Evolutionary conservation across 2,888 invertebrate genomes (phyloP), one percentile per base, ranked within the genome.

Genomic region (Siphlonurus alternatus): DNA sequence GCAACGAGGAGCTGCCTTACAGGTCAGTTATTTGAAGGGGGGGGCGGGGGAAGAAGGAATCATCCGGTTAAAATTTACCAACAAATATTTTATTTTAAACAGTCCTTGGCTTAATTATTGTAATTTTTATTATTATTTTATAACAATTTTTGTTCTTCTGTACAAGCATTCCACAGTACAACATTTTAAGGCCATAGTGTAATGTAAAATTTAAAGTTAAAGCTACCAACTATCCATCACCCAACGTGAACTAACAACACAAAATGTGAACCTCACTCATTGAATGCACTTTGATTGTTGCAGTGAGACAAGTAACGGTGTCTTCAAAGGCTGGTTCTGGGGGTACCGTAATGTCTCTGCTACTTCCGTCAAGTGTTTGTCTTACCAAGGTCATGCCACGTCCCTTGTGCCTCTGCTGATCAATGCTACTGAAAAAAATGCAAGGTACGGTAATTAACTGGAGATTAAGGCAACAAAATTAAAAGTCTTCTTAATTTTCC

Each of bases 301-400:
- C 38, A 66, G 66, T 15, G 19, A 60, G 24, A 22, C 74, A 3
- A 74, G 78, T 61, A 70, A 76, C 18, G 73, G 73, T 53, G 60
- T 67, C 0, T 74, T 77, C 56, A 70, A 70, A 25, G 80, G 83
- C 23, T 76, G 76, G 72, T 90, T 87, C 75, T 90, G 88, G 82
- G 85, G 88, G 18, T 88, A 87, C 70, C 77, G 78, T 2, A 84
- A 89, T 65, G 76, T 93, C 1, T 82, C 82, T 38, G 82, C 83
- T 0, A 78, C 77, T 63, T 79, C 83, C 69, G 78, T 87, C 5
- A 73, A 82, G 61, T 98, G 98, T 74, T 75, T 97, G 1, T 86
- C 87, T 22, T 89, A 89, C 72, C 93, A 94, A 79, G 95, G 91
- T 0, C 82, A 82, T 68, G 82, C 84, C 1, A 83, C 83, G 0